Base-by-base conservation (phyloP, 1,140 invertebrate species). In the Meteorus sp. region DNA sequence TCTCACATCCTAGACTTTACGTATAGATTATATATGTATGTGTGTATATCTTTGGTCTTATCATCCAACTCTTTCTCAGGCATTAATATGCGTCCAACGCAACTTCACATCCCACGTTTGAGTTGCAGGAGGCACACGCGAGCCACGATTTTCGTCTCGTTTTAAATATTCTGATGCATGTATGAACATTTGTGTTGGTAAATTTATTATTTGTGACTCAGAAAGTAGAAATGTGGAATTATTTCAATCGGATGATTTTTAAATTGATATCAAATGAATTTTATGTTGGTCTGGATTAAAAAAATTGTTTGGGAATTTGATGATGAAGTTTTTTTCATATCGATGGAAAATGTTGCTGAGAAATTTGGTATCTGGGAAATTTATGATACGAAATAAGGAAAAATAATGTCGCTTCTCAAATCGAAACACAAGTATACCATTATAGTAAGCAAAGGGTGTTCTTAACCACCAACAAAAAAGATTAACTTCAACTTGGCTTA, bases 401-500 rank as follows among this genome's bases (percentile, higher is more conserved):
- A 29, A 9, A 9, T 29, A 29, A 5, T 29, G 27, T 29, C 4
- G 4, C 27, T 29, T 9, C 13, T 39, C 13, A 39, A 39, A 39
- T 39, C 35, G 35, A 29, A 29, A 29, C 35, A 15, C 8, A 39
- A 39, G 8, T 39, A n/a, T 11, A 39, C 35, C 27, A 29, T 29
- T 29, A 15, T 39, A 15, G 35, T 39, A 39, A 13, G n/a, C n/a
- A n/a, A n/a, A n/a, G n/a, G n/a, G n/a, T n/a, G n/a, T n/a, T n/a
- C n/a, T n/a, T n/a, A n/a, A n/a, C n/a, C 35, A n/a, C 15, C 3
- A 4, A n/a, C 35, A 39, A 39, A 13, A 39, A 39, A 39, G 8
- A 39, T 39, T 13, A 56, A 56, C 41, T 41, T 43, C 35, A n/a
- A 41, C 25, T 29, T 29, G 25, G 20, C 29, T 56, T 56, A 56